A percentile compares a stretch with the other conserved stretches of the same genome.
Conservation (phyloP, 2,797 vertebrate genomes). For the Erethizon dorsatum region DNA sequence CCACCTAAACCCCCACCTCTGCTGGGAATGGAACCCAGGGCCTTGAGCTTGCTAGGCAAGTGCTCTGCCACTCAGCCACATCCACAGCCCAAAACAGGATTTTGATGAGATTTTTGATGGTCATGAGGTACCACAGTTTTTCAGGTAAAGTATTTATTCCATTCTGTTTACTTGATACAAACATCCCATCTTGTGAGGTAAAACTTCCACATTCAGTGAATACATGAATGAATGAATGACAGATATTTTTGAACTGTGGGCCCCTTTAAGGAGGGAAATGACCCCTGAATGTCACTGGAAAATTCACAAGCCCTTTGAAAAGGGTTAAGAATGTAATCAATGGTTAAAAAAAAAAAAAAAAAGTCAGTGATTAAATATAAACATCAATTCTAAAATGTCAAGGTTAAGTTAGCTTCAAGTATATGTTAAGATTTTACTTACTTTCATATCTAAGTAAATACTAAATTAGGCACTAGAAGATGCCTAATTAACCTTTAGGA, state of each 20-base stretch:
- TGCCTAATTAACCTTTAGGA: neutral
- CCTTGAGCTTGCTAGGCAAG: neutral
- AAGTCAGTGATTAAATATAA: slow-evolving; percentile 10
- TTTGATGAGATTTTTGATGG: neutral
- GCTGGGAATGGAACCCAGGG: neutral
- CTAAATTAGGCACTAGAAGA: neutral
- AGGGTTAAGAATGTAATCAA: neutral
- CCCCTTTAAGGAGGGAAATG: neutral
- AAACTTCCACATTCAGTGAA: neutral
- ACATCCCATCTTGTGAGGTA: neutral
- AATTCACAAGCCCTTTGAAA: neutral
- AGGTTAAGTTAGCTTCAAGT: neutral
- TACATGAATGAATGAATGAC: neutral
- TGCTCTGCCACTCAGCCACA: neutral
- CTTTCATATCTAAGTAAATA: slow-evolving; percentile 32
- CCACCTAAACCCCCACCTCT: neutral
- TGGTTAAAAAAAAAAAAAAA: neutral
- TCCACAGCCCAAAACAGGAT: neutral
- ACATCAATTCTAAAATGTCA: neutral
- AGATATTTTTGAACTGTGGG: neutral
- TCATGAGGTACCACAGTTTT: neutral
- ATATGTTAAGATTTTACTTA: neutral
- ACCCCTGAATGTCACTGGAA: neutral
- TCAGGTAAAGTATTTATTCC: neutral
- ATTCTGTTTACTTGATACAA: neutral